Percentiles rank a stretch among this genome's conserved stretches.
Evolutionary conservation across 2,113 vertebrate species (phyloP).

Genomic region (Ornithorhynchus anatinus): DNA sequence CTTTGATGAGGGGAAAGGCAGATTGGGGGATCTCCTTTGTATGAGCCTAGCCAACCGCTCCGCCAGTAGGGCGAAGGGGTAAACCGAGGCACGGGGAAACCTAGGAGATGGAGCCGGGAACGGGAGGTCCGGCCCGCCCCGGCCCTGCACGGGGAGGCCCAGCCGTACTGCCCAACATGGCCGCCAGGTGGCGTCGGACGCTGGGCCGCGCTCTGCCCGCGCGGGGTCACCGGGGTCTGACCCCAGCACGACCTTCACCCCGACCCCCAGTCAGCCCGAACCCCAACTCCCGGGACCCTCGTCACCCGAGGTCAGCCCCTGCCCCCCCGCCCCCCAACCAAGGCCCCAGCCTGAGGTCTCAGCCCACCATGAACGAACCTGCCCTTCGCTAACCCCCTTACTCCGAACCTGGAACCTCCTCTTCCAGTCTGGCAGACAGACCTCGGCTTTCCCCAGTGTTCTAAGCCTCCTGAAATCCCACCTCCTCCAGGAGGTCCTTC

Average conservation of each 20-base stretch:
- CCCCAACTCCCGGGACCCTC: not conserved
- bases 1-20: too few relatives aligned
- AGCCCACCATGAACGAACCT: not conserved
- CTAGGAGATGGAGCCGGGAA: too few relatives aligned
- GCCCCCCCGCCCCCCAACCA: not conserved
- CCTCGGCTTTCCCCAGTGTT: not conserved
- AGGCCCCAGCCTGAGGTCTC: not conserved
- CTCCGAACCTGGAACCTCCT: constrained; percentile 6
- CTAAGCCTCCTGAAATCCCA: not conserved
- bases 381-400: not conserved
- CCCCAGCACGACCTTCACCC: not conserved
- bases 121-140: not conserved
- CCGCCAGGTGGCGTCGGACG: not conserved
- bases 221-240: not conserved
- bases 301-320: not conserved
- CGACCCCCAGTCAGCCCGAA: rapidly evolving
- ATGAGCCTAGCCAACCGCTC: not conserved
- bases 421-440: not conserved
- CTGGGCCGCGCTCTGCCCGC: not conserved
- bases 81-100: too few relatives aligned
- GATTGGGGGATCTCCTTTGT: not conserved
- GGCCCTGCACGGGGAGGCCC: not conserved
- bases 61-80: not conserved
- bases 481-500: not conserved
- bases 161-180: not conserved